These are phyloP conservation scores for Taenioides sp. DNA, from an alignment of 2,797 vertebrate genomes.

Conservation along the genomic window DNA sequence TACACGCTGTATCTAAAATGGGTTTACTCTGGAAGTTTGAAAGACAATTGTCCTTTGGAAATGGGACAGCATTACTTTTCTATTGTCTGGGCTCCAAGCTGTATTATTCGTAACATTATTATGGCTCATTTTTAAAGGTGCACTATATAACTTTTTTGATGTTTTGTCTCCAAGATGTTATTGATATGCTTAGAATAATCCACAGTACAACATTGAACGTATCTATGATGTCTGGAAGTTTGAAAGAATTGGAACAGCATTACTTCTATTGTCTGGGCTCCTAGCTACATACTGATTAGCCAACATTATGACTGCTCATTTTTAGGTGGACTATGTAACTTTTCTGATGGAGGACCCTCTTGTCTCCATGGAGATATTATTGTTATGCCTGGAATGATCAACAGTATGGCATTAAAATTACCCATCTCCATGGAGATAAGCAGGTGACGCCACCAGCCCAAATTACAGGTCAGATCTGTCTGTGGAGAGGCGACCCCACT, in stretches of 20 bases:
- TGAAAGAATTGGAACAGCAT: slow-evolving; percentile 32
- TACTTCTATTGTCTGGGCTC: slow-evolving; percentile 9
- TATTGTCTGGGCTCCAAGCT: background rate
- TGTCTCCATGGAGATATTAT: no score
- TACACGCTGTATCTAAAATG: slow-evolving; percentile 41
- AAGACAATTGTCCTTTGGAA: slow-evolving; percentile 34
- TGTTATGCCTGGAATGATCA: no score
- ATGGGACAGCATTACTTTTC: slow-evolving; percentile 27
- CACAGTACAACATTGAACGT: no score
- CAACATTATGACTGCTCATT: background rate
- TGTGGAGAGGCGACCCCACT: no score
- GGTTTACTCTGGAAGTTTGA: slow-evolving; percentile 24
- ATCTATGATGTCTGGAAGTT: slow-evolving; percentile 11
- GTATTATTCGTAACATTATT: background rate
- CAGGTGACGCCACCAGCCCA: no score
- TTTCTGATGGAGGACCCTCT: no score
- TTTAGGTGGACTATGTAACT: background rate
- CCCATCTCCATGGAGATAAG: no score
- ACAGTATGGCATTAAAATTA: no score
- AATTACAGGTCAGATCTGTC: no score
- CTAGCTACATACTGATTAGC: background rate
- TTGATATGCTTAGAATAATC: no score
- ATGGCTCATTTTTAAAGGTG: background rate
- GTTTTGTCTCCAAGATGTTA: no score
- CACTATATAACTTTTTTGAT: background rate